A percentile compares a stretch with the other conserved stretches of the same genome.
These are phyloP conservation scores for Tetranychus piercei DNA, from an alignment of 2,888 invertebrate species.

Conservation along the genomic window DNA sequence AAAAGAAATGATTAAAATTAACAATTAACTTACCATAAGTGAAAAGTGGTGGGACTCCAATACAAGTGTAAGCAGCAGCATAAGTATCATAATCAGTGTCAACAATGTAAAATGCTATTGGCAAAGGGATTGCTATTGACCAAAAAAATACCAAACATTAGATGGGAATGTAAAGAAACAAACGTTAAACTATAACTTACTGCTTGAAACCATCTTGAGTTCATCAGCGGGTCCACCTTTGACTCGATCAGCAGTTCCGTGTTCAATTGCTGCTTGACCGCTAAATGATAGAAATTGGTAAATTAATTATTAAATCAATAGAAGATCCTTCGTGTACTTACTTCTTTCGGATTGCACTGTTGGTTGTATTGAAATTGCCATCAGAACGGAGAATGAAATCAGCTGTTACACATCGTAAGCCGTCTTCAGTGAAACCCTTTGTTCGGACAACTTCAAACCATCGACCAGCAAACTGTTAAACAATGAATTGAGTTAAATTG, in stretches of 20 bases:
- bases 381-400: background rate
- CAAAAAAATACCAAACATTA: background rate
- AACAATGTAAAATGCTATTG: background rate
- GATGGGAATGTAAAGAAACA: background rate
- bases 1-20: too few relatives aligned
- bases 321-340: background rate
- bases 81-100: background rate
- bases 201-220: background rate
- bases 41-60: background rate
- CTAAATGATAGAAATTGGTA: background rate
- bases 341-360: background rate
- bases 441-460: background rate
- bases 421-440: background rate
- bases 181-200: background rate
- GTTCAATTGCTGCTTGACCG: background rate
- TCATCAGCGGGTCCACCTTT: background rate
- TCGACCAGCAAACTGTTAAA: background rate
- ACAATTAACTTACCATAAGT: background rate
- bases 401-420: background rate
- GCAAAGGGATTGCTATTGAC: background rate
- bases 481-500: background rate
- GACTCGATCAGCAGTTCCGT: background rate
- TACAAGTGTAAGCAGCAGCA: background rate
- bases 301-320: background rate
- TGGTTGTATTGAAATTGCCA: background rate